phyloP scores from a whole-genome alignment of 2,113 vertebrate species.

The Thryonomys swinderianus region DNA sequence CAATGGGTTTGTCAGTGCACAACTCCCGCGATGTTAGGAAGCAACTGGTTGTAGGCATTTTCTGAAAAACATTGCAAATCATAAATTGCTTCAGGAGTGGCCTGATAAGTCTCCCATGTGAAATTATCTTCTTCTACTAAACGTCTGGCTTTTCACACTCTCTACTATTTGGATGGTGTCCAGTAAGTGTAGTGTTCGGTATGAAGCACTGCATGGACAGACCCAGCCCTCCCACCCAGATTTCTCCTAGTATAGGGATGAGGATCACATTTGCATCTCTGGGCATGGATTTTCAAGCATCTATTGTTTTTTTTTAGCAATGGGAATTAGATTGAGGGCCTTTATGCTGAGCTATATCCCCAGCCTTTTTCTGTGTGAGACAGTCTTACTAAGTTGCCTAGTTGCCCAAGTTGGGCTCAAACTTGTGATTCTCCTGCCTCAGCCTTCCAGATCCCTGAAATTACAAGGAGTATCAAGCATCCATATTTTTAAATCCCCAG shows the following conservation, averaged over 20 bases:
- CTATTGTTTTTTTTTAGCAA: neutral
- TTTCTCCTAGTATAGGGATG: neutral
- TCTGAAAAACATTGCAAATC: neutral
- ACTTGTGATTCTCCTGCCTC: neutral
- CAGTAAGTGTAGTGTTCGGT: neutral
- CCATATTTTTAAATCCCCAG: neutral
- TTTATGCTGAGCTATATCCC: neutral
- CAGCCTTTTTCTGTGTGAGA: neutral
- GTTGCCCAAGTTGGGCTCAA: neutral
- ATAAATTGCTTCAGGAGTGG: neutral
- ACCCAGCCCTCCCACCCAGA: neutral
- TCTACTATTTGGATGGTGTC: neutral
- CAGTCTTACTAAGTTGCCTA: neutral
- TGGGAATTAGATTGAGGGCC: neutral
- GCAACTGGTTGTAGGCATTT: neutral
- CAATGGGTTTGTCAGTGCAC: neutral
- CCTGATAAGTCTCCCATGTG: neutral
- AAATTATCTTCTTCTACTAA: neutral
- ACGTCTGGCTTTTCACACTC: neutral
- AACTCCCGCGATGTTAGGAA: neutral
- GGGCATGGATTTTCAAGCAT: neutral
- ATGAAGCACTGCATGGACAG: neutral
- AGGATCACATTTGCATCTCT: neutral
- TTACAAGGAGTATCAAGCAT: neutral
- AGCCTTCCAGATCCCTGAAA: neutral